A percentile compares a stretch with the other conserved stretches of the same genome.
Evolutionary conservation across 2,113 vertebrate genomes (phyloP).

Genomic region (Mesitornis unicolor): DNA sequence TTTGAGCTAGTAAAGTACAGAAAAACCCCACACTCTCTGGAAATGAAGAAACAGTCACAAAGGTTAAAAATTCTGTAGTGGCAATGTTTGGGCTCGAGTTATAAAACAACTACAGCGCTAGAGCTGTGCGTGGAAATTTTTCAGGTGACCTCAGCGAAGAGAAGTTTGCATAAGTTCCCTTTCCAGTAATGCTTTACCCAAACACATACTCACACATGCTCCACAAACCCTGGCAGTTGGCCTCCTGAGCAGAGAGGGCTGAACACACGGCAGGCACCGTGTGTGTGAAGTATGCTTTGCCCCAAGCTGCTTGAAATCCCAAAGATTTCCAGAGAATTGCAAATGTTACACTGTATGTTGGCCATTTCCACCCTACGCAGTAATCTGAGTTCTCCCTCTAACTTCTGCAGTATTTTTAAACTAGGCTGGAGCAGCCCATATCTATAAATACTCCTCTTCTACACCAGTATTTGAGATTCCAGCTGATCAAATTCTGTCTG

Average conservation of each 20-base stretch:
- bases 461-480: not conserved
- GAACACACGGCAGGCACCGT: not conserved
- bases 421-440: not conserved
- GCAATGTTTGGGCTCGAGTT: rapidly evolving
- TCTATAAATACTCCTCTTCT: constrained; percentile 46
- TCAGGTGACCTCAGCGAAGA: not conserved
- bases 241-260: not conserved
- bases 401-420: constrained; percentile 43
- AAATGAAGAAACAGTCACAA: not conserved
- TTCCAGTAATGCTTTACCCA: not conserved
- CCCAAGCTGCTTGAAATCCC: constrained; percentile 22
- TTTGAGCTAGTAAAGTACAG: not conserved
- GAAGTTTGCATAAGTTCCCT: not conserved
- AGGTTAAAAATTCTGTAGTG: not conserved
- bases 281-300: not conserved
- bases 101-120: not conserved
- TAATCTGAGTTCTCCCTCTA: not conserved
- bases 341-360: not conserved
- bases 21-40: not conserved
- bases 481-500: not conserved
- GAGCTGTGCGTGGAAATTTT: not conserved
- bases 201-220: not conserved
- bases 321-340: not conserved
- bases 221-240: not conserved
- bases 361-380: not conserved